Evolutionary conservation across 2,888 invertebrate species (phyloP), one percentile per base, ranked within the genome.

Genomic region (Lycaena phlaeas): DNA sequence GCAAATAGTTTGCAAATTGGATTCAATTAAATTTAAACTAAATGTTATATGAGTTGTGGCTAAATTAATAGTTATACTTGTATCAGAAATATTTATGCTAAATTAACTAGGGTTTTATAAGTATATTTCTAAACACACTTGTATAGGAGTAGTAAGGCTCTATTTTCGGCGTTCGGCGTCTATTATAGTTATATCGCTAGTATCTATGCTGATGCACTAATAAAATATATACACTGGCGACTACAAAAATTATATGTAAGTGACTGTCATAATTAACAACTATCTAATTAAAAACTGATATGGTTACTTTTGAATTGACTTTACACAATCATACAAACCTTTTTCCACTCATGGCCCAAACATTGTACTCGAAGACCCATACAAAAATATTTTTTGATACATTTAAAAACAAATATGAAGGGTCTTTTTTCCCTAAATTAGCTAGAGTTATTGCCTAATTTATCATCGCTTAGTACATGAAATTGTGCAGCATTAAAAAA

Each of bases 221-320:
- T 22, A n/a, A n/a, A n/a, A n/a, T 22, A 22, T 22, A 22, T 22
- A 22, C 22, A 22, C 2, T 22, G 22, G 22, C 22, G 22, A 22
- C 22, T 22, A 22, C 5, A 4, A 7, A 9, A 22, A 9, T 7
- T 22, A 22, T 2, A n/a, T 3, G 22, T 22, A 22, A 6, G 2
- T 2, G 22, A 7, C 22, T 22, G 9, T 7, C 22, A 22, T 22
- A 22, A 22, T 22, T 2, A 7, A 7, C 5, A 22, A 22, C 5
- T 5, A 22, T 9, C 22, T 22, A 22, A 22, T 22, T 9, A 34
- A 11, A 18, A 34, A 34, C 18, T 22, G 34, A 34, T 34, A 34
- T 34, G 34, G 9, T 34, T 18, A 11, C 12, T 34, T 34, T 18
- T 34, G 22, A 34, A 34, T 34, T 34, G 34, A 34, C 34, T 12